Conservation (phyloP, 1,140 invertebrate species). For the Neodiprion virginianus region DNA sequence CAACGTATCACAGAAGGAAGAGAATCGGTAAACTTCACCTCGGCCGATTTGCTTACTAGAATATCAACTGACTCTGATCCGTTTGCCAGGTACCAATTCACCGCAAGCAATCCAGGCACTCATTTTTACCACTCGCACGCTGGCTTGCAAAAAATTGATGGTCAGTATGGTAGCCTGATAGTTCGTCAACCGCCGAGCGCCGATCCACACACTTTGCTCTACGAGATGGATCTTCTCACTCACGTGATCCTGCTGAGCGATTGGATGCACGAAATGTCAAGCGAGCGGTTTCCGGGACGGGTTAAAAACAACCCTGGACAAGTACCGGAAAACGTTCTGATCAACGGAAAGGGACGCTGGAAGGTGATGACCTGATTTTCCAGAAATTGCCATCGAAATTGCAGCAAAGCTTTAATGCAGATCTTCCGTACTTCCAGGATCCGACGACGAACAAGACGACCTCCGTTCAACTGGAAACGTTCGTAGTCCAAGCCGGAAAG, state of each 20-base stretch:
- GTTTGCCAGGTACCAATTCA: constrained; percentile 2
- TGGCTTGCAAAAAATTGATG: constrained; percentile 62
- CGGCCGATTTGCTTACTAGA: too few relatives aligned
- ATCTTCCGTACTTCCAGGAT: constrained; percentile 21
- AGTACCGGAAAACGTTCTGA: constrained; percentile 7
- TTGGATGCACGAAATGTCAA: constrained; percentile 54
- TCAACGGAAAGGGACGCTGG: constrained; percentile 14
- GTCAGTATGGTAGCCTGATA: constrained; percentile 59
- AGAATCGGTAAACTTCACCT: too few relatives aligned
- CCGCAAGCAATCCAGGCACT: background rate
- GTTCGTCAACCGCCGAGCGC: constrained; percentile 49
- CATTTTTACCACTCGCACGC: constrained; percentile 10
- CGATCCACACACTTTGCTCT: constrained; percentile 48
- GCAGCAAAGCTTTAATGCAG: background rate
- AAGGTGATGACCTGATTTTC: background rate
- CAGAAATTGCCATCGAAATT: background rate
- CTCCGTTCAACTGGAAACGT: constrained; percentile 23
- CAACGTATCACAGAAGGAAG: too few relatives aligned
- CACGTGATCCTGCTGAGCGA: constrained; percentile 61
- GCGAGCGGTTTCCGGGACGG: constrained; percentile 27
- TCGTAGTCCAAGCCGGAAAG: constrained; percentile 63
- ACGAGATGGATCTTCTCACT: constrained; percentile 60
- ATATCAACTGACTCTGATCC: too few relatives aligned
- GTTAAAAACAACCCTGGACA: background rate
- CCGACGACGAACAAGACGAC: constrained; percentile 19